A percentile compares a stretch with the other conserved stretches of the same genome.
Conservation (phyloP, 2,113 vertebrate species). For the Megaptera novaeangliae region DNA sequence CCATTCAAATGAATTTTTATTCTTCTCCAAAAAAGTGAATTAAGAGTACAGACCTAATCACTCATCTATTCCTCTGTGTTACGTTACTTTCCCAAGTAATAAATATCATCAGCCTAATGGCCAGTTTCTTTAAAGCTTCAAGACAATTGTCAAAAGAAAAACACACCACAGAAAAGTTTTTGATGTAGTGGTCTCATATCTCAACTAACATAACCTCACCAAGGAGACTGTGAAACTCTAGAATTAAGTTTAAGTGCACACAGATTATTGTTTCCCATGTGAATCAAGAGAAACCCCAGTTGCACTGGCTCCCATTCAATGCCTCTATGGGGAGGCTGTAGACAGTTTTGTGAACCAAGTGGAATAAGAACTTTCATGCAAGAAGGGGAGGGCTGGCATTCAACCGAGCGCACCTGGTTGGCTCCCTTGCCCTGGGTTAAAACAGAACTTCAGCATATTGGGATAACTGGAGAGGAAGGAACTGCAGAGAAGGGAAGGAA, state of each 20-base stretch:
- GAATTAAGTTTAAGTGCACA: background rate
- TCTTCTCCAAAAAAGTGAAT: background rate
- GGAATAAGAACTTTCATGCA: background rate
- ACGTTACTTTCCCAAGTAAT: constrained; percentile 22
- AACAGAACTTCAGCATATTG: background rate
- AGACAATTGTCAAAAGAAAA: background rate
- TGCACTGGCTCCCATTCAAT: background rate
- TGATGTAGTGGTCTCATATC: background rate
- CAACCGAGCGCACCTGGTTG: background rate
- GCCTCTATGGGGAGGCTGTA: background rate
- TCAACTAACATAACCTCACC: background rate
- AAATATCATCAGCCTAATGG: background rate
- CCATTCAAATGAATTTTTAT: background rate
- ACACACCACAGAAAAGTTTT: background rate
- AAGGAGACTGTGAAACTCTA: background rate
- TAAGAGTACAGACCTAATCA: background rate
- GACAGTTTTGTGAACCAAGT: background rate
- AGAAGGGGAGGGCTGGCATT: background rate
- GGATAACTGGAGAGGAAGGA: background rate
- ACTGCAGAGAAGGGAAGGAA: accelerated
- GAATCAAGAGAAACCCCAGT: background rate
- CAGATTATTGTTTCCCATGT: background rate
- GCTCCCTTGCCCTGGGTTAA: background rate
- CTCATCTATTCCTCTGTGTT: background rate
- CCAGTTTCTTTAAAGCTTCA: constrained; percentile 4